Evolutionary conservation across 2,888 invertebrate species (phyloP).

Genomic region (Acronicta aceris): DNA sequence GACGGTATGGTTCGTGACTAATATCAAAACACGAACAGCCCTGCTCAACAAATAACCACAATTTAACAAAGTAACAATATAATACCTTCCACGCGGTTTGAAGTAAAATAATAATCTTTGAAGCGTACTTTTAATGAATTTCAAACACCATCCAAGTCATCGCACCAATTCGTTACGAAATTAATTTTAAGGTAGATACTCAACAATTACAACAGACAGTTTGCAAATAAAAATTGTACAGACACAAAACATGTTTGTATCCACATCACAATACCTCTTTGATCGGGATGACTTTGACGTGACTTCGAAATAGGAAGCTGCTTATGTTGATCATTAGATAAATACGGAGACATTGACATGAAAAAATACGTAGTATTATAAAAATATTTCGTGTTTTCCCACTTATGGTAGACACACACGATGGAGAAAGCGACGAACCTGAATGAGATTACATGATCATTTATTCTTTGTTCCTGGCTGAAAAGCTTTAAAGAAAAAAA

Average conservation of each 20-base stretch:
- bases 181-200: constrained; percentile 1
- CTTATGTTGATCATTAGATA: constrained; percentile 38
- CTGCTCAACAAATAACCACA: constrained; percentile 2
- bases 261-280: constrained; percentile 24
- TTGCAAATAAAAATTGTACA: constrained; percentile 22
- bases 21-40: constrained; percentile 1
- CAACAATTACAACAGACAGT: constrained; percentile 12
- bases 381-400: constrained; percentile 25
- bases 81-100: neutral
- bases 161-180: too few relatives aligned
- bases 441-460: constrained; percentile 36
- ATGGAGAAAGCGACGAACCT: constrained; percentile 21
- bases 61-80: constrained; percentile 9
- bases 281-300: constrained; percentile 28
- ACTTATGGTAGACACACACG: constrained; percentile 19
- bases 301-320: constrained; percentile 33
- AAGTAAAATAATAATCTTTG: constrained; percentile 19
- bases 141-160: too few relatives aligned
- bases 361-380: constrained; percentile 22
- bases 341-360: constrained; percentile 20
- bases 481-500: constrained; percentile 25
- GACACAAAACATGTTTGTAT: constrained; percentile 25
- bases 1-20: neutral
- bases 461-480: constrained; percentile 26
- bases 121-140: constrained; percentile 2